These are phyloP conservation scores for Lacerta agilis DNA, from an alignment of 2,797 vertebrate species.

Conservation along the genomic window DNA sequence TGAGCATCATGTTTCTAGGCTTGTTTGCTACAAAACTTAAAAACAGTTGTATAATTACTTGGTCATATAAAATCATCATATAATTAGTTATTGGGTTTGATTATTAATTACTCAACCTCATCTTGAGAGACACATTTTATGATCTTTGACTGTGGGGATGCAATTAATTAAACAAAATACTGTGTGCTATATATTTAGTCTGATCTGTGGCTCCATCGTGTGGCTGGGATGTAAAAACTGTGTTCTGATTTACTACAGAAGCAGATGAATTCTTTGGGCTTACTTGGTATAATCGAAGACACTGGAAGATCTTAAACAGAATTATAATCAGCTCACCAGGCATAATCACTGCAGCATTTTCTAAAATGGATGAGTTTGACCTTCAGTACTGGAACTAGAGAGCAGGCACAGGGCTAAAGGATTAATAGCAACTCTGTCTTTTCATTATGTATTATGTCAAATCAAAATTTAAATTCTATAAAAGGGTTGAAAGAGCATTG, in stretches of 20 bases:
- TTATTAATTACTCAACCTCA: background rate
- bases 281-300: background rate
- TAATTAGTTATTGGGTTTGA: background rate
- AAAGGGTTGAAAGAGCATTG: background rate
- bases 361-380: constrained; percentile 28
- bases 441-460: background rate
- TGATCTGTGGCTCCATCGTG: constrained; percentile 68
- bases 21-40: background rate
- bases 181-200: constrained; percentile 13
- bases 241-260: background rate
- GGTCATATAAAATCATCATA: background rate
- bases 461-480: constrained; percentile 12
- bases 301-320: background rate
- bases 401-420: constrained; percentile 4
- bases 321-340: background rate
- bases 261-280: fast-evolving
- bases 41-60: background rate
- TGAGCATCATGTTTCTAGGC: background rate
- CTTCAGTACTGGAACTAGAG: background rate
- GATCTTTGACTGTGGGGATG: background rate
- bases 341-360: constrained; percentile 16
- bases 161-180: background rate
- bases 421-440: background rate
- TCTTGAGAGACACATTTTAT: background rate
- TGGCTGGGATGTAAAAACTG: constrained; percentile 48